Evolutionary conservation across 1,140 invertebrate species (phyloP).

Genomic region (Bombus polaris): DNA sequence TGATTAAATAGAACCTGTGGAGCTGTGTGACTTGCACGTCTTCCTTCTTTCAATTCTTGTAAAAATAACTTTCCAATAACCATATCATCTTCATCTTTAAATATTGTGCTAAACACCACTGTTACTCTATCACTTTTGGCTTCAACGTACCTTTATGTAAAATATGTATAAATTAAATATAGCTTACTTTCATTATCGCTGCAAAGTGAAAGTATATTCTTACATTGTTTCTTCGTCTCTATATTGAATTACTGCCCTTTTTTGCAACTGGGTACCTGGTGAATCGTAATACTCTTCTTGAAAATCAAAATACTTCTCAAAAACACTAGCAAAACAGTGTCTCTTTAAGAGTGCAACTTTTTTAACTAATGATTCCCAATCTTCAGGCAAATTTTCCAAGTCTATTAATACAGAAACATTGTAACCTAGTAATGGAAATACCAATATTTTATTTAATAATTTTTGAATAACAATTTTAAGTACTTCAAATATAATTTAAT

Average conservation of each 20-base stretch:
- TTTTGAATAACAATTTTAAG: neutral
- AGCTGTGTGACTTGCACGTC: conserved; percentile 97
- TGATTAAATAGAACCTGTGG: conserved; percentile 96
- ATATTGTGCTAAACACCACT: conserved; percentile 99
- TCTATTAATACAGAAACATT: conserved; percentile 97
- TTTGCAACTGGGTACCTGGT: conserved; percentile 95
- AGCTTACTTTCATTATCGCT: neutral
- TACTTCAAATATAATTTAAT: neutral
- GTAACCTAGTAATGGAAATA: conserved; percentile 87
- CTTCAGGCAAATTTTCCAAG: conserved; percentile 94
- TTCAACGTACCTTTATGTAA: conserved; percentile 93
- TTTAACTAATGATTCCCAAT: conserved; percentile 94
- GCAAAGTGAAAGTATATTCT: conserved; percentile 77
- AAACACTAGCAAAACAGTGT: conserved; percentile 99
- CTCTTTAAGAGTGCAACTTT: conserved; percentile 97
- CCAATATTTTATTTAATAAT: conserved; percentile 32
- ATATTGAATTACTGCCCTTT: conserved; percentile 98
- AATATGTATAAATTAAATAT: conserved; percentile 21
- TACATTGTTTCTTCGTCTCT: conserved; percentile 99
- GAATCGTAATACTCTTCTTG: conserved; percentile 99
- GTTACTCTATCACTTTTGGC: conserved; percentile 99
- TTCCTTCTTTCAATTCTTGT: conserved; percentile 99
- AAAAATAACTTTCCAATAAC: conserved; percentile 99
- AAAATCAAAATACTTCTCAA: conserved; percentile 99
- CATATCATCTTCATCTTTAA: conserved; percentile 99